phyloP scores from a whole-genome alignment of 2,113 vertebrate genomes.

The Cryptoleucopteryx plumbea region DNA sequence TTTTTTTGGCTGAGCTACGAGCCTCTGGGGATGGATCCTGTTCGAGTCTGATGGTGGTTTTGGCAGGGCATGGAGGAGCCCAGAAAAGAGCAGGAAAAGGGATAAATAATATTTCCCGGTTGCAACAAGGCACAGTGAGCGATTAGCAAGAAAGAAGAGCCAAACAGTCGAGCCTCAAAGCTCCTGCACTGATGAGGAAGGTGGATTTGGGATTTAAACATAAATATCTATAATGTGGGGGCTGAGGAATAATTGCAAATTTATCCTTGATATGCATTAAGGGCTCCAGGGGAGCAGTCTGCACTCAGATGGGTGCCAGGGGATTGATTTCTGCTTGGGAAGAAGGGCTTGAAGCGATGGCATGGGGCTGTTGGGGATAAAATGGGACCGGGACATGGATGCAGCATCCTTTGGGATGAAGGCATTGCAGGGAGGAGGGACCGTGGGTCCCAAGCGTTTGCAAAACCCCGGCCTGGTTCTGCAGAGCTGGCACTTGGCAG shows the following conservation, averaged over 20 bases:
- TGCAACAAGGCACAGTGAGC: fast-evolving
- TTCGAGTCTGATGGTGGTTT: neutral
- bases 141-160: neutral
- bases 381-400: neutral
- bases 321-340: neutral
- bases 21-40: neutral
- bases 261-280: neutral
- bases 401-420: neutral
- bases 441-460: too few species aligned
- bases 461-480: neutral
- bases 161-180: neutral
- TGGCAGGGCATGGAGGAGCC: neutral
- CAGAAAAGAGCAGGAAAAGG: neutral
- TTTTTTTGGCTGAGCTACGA: fast-evolving
- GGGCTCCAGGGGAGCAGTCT: neutral
- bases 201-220: neutral
- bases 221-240: neutral
- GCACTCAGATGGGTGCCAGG: neutral
- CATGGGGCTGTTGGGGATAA: neutral
- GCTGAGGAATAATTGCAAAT: neutral
- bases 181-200: neutral
- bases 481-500: neutral
- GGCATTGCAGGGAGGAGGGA: neutral
- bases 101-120: neutral
- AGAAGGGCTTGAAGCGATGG: neutral